Percentiles rank a stretch among this genome's conserved stretches.
Evolutionary conservation across 2,888 invertebrate species (phyloP).

Genomic region (Rhyacophila evoluta): DNA sequence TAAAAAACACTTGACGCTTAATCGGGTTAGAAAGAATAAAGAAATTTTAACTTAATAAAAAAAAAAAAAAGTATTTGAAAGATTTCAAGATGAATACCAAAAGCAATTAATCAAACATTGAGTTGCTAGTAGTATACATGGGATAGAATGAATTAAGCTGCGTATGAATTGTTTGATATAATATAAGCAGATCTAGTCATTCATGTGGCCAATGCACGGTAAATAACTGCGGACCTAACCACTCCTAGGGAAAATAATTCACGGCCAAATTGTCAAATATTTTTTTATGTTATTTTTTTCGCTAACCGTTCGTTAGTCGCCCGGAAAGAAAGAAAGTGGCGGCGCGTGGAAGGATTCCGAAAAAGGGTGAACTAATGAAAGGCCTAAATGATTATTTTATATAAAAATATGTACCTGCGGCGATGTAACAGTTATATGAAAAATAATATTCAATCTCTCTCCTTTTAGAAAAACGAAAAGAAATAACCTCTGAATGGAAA

Average conservation of each 20-base stretch:
- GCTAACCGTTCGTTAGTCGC: slow-evolving; percentile 35
- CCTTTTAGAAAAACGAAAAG: not conserved
- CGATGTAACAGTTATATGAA: not conserved
- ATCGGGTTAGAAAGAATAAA: too few species aligned
- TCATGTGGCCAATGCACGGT: not conserved
- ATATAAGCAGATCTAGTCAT: too few species aligned
- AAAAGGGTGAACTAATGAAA: not conserved
- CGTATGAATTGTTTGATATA: too few species aligned
- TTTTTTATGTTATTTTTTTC: slow-evolving; percentile 29
- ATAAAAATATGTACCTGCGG: not conserved
- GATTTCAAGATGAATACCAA: too few species aligned
- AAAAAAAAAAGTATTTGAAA: too few species aligned
- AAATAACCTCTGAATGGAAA: not conserved
- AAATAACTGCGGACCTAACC: not conserved
- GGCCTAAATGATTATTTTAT: not conserved
- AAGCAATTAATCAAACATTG: too few species aligned
- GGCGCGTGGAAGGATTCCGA: not conserved
- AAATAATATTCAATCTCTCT: not conserved
- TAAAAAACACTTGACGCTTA: too few species aligned
- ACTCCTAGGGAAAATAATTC: not conserved
- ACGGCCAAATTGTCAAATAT: slow-evolving; percentile 27
- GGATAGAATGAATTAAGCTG: too few species aligned
- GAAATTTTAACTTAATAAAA: too few species aligned
- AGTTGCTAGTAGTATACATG: too few species aligned
- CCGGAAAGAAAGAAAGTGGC: not conserved